These are phyloP conservation scores for Oedothorax gibbosus DNA, from an alignment of 1,140 invertebrate genomes.

Conservation along the genomic window DNA sequence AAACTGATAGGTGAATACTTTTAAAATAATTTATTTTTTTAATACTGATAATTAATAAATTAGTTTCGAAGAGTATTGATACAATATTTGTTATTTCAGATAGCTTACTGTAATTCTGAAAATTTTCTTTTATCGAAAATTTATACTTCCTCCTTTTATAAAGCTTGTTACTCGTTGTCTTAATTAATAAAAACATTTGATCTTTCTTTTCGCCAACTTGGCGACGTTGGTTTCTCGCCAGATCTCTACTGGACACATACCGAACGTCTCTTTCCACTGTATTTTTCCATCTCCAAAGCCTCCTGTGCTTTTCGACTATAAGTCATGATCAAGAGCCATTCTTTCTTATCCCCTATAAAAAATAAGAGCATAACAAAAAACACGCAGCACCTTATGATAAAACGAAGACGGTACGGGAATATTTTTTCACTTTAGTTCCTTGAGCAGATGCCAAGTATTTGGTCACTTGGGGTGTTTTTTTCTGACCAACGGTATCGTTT, in stretches of 20 bases:
- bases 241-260: conserved; percentile 5
- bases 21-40: too few relatives aligned
- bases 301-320: conserved; percentile 34
- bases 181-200: too few relatives aligned
- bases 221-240: not conserved
- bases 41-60: too few relatives aligned
- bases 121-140: too few relatives aligned
- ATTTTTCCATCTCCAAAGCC: conserved; percentile 50
- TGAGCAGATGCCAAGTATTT: conserved; percentile 49
- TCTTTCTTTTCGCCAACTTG: too few relatives aligned
- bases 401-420: conserved; percentile 27
- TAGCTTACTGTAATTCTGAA: too few relatives aligned
- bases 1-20: too few relatives aligned
- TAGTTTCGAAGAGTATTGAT: too few relatives aligned
- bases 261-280: conserved; percentile 40
- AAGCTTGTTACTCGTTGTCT: too few relatives aligned
- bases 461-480: conserved; percentile 7
- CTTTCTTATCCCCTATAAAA: conserved; percentile 11
- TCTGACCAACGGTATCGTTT: too few relatives aligned
- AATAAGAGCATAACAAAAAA: not conserved
- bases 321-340: conserved; percentile 48
- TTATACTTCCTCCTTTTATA: too few relatives aligned
- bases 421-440: conserved; percentile 47
- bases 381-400: conserved; percentile 12
- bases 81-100: too few relatives aligned